phyloP scores from a whole-genome alignment of 2,113 vertebrate species.

The Scopus umbretta region DNA sequence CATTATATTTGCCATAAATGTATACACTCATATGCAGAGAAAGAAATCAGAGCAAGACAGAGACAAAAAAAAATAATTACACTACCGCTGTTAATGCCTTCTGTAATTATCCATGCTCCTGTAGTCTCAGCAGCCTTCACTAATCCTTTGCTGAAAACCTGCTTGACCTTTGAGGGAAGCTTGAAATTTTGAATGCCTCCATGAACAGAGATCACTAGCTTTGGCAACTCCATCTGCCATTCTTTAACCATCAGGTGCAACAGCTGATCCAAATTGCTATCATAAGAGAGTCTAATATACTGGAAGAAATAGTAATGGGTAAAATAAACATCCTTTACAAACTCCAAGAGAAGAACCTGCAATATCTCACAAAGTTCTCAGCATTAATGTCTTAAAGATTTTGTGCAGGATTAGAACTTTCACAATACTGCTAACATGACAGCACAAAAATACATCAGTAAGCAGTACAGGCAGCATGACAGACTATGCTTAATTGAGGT shows the following conservation, averaged over 20 bases:
- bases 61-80: neutral
- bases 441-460: neutral
- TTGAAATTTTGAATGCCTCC: constrained; percentile 89
- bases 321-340: neutral
- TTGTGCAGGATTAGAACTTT: neutral
- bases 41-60: neutral
- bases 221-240: constrained; percentile 96
- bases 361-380: neutral
- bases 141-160: constrained; percentile 89
- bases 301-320: constrained; percentile 45
- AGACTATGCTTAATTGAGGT: fast-evolving
- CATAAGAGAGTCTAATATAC: constrained; percentile 90
- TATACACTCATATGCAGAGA: neutral
- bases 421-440: neutral
- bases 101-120: constrained; percentile 94
- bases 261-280: constrained; percentile 82
- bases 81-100: constrained; percentile 90
- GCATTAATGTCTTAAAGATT: neutral
- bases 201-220: constrained; percentile 89
- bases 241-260: constrained; percentile 89
- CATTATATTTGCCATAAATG: neutral
- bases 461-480: neutral
- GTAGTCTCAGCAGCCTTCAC: constrained; percentile 90
- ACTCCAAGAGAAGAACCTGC: neutral
- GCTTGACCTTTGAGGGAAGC: constrained; percentile 82